phyloP scores from a whole-genome alignment of 2,888 invertebrate species.

The Baronia brevicornis region DNA sequence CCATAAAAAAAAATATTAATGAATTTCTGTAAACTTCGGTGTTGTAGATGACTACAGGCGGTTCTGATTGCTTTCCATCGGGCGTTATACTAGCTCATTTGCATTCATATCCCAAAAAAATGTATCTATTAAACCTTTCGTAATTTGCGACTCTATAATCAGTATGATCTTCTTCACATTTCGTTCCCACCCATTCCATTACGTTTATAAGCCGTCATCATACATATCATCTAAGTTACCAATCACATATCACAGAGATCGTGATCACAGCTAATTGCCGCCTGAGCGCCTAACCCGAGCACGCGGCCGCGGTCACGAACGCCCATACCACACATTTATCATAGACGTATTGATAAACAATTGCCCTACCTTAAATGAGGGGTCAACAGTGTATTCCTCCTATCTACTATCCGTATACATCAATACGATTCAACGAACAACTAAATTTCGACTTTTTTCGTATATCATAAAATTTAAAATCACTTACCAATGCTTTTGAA shows the following conservation, averaged over 20 bases:
- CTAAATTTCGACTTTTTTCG: constrained; percentile 22
- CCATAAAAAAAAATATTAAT: too few species aligned
- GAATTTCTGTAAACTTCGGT: too few species aligned
- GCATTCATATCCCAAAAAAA: too few species aligned
- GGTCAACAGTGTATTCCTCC: constrained; percentile 49
- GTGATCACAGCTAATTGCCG: constrained; percentile 67
- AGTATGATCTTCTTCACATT: not conserved
- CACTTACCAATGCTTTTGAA: constrained; percentile 5
- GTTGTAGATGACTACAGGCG: too few species aligned
- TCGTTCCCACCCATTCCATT: constrained; percentile 18
- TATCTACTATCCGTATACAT: constrained; percentile 30
- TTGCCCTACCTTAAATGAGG: constrained; percentile 72
- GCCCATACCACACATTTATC: constrained; percentile 59
- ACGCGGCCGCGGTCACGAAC: constrained; percentile 52
- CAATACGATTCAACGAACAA: constrained; percentile 17
- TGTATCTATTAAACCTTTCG: too few species aligned
- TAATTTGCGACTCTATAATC: too few species aligned
- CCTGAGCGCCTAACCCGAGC: constrained; percentile 27
- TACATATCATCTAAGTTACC: constrained; percentile 53
- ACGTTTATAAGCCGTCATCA: constrained; percentile 11
- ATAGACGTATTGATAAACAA: constrained; percentile 71
- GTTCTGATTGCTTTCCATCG: too few species aligned
- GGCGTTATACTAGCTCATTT: too few species aligned
- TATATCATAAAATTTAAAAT: constrained; percentile 21
- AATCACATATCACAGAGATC: constrained; percentile 66